Evolutionary conservation across 2,888 invertebrate genomes (phyloP), one percentile per base, ranked within the genome.

Genomic region (Dynastes tityus): DNA sequence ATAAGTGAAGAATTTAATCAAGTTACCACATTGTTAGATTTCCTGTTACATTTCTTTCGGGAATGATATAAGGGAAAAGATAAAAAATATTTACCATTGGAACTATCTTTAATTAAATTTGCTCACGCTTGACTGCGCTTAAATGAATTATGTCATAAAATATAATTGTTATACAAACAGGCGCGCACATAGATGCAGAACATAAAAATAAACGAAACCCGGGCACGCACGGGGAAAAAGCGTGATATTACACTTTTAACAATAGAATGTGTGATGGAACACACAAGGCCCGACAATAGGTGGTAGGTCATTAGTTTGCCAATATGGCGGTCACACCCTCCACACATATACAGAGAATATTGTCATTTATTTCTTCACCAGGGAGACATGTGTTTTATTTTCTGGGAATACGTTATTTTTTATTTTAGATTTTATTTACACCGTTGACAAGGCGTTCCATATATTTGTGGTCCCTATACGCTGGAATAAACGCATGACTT

Each of bases 71-170:
- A 22, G 5, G 16, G n/a, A 2, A 22, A 58, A 58, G n/a, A 8
- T 22, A 16, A 27, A 61, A 63, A 63, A 63, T 11, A n/a, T 2
- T 3, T 32, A 9, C 29, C 27, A 29, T 9, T 63, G 32, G n/a
- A 63, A 63, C 32, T 63, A 63, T 63, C 78, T 83, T 82, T 84
- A 84, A 85, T 85, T 84, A 83, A 84, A 84, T 84, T 82, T 83
- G 73, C 80, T 76, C 75, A 80, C 83, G 84, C 82, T 80, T 74
- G 79, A 83, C 77, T 83, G 82, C 83, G 81, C 83, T 82, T 80
- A 83, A 84, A 84, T 80, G 83, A 83, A 85, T 84, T 83, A 85
- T 84, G 84, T 83, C 84, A 82, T 83, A 85, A 84, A 84, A 84
- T 83, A 83, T 84, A 84, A 84, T 84, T 84, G 84, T 80, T 81